A percentile compares a stretch with the other conserved stretches of the same genome.
Conservation (phyloP, 2,797 vertebrate genomes). For the Danionella dracula region DNA sequence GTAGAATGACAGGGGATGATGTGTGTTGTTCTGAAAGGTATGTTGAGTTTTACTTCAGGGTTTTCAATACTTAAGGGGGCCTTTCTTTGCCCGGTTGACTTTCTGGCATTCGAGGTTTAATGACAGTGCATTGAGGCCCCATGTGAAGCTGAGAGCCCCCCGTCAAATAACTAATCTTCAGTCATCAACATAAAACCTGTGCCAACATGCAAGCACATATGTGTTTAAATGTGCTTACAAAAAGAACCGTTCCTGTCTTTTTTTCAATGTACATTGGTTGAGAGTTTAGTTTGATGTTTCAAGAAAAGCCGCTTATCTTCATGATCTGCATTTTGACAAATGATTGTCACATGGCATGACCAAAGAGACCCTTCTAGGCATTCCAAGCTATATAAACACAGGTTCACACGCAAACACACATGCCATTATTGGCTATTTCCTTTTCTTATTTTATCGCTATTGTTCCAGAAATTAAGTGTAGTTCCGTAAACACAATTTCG, state of each 20-base stretch:
- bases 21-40: neutral
- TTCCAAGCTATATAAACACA: neutral
- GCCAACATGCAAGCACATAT: neutral
- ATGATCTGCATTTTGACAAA: conserved; percentile 5
- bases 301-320: neutral
- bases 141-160: neutral
- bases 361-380: neutral
- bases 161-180: conserved; percentile 28
- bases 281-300: neutral
- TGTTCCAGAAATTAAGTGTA: neutral
- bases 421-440: too few species aligned
- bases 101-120: conserved; percentile 37
- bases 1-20: conserved; percentile 1
- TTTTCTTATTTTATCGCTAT: neutral
- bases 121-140: conserved; percentile 21
- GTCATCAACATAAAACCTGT: conserved; percentile 22
- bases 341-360: neutral
- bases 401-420: conserved; percentile 2
- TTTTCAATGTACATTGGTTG: neutral
- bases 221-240: neutral
- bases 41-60: neutral
- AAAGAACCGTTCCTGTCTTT: neutral
- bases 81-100: conserved; percentile 18
- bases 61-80: neutral
- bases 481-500: neutral